Base-by-base conservation (phyloP, 2,113 vertebrate species). In the Sylvietta virens region DNA sequence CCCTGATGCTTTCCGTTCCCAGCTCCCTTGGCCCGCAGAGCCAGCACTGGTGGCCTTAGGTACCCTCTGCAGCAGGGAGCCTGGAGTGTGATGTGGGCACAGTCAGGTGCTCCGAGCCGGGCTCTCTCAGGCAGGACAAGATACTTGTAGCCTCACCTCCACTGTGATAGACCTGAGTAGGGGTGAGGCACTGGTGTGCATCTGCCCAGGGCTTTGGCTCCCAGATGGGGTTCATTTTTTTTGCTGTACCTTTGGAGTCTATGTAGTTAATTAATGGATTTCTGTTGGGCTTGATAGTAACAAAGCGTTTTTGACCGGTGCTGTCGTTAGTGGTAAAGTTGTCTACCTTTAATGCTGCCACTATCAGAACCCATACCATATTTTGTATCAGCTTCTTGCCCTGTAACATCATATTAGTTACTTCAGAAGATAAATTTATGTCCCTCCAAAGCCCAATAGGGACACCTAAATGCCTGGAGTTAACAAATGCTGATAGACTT, bases 51-150 rank as follows among this genome's bases (percentile, higher is more conserved):
- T 84, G 33, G 15, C 60, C 14, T 39, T 54, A 5, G 4, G 1
- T 39, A 2, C 6, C 10, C 42, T 35, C 20, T 30, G n/a, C 44
- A 62, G 26, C 37, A n/a, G 11, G 23, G 30, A 54, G 27, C 60
- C 33, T 28, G 15, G 14, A 50, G 14, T 27, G 19, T 28, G 23
- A 3, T 8, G 6, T 6, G 1, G 27, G 22, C 10, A 9, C 20
- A 33, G 4, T 30, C 5, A 5, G 6, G 21, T 66, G 67, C 24
- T 69, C 27, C 1, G 2, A 50, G 20, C 39, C 1, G 0, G 19
- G 27, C 31, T 47, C 10, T 31, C 26, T 69, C 7, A 15, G 76
- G 51, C 33, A 51, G 48, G 48, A 18, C 7, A 6, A 9, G 13
- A 10, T 67, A 24, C 19, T 10, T 70, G 56, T 39, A 61, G 37